Base-by-base conservation (phyloP, 2,113 vertebrate genomes). In the Coracopsis vasa region DNA sequence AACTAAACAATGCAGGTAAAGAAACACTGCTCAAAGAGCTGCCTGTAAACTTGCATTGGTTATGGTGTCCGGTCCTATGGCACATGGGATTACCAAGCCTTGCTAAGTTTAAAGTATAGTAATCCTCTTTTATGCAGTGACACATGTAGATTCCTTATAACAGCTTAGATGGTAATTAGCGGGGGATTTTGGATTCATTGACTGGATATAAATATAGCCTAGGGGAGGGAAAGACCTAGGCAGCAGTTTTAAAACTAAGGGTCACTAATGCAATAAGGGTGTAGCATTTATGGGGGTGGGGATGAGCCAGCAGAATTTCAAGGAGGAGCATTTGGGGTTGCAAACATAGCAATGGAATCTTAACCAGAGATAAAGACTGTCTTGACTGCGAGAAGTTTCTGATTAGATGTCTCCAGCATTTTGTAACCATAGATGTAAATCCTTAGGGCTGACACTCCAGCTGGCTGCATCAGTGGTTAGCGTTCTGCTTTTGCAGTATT, bases 161-260 rank as follows among this genome's bases (percentile, higher is more conserved):
- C 72, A 96, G 85, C 92, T 96, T 95, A 93, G 92, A 95, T 94
- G 90, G 90, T 95, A 91, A 96, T 97, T 95, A 94, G 94, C 10
- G 2, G 65, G 75, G 80, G 86, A 92, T 97, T 97, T 90, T 0
- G 35, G 88, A 91, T 86, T 78, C 81, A 93, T 69, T 87, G 86
- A 87, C 80, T 93, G 77, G 56, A 80, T 81, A 86, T 64, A 95
- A 96, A 92, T 94, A 95, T 92, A 97, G 85, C 90, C 82, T 1
- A 50, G 53, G 67, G 74, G 77, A 75, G 70, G 75, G 88, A 74
- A 94, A 96, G 84, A 86, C 90, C 82, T 11, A 47, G 87, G 90
- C 14, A 78, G 58, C 28, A 42, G n/a, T 58, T 86, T 27, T 84
- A 50, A 80, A 78, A 70, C 29, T 6, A 29, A 4, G 67, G 88